Base-by-base conservation (phyloP, 2,888 invertebrate genomes). In the Gasteruption jaculator region DNA sequence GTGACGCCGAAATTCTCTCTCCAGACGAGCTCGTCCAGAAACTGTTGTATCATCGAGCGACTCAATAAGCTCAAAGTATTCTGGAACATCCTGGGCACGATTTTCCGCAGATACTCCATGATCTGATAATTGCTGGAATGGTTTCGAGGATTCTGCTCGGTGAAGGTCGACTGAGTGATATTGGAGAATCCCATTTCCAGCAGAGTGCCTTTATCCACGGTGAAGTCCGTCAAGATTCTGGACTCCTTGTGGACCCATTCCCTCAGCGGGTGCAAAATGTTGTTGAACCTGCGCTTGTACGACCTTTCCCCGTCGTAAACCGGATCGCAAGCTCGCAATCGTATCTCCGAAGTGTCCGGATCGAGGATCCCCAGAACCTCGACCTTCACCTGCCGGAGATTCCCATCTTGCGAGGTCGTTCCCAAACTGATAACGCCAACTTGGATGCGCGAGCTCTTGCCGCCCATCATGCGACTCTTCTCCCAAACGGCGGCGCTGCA, bases 11-110 rank as follows among this genome's bases (percentile, higher is more conserved):
- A 91, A 61, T 85, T 83, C 66, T 92, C 91, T 42, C 92, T 77
- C 91, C 92, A 92, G 8, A 90, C 85, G 12, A 92, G 71, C 62
- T 92, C 92, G 65, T 92, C 91, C 49, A 92, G 72, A 68, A 91
- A 91, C 68, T 91, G 90, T 68, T 92, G 92, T 57, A 92, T 90
- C 65, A 91, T 87, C 70, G 86, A 86, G 32, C 88, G 76, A 2
- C 87, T 89, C 1, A 92, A 72, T 49, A 90, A 66, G 7, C 89
- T 88, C 5, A 91, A 70, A 0, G 91, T 91, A 54, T 89, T 91
- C 74, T 91, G 86, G 73, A 91, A 92, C 90, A 91, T 91, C 58
- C 90, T 78, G 0, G 92, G 91, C 3, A 91, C 89, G 38, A 90
- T 86, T 48, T 86, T 78, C 20, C 90, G 74, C 49, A 92, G 71